Base-by-base conservation (phyloP, 1,140 invertebrate genomes). In the Drosophila kohkoa region DNA sequence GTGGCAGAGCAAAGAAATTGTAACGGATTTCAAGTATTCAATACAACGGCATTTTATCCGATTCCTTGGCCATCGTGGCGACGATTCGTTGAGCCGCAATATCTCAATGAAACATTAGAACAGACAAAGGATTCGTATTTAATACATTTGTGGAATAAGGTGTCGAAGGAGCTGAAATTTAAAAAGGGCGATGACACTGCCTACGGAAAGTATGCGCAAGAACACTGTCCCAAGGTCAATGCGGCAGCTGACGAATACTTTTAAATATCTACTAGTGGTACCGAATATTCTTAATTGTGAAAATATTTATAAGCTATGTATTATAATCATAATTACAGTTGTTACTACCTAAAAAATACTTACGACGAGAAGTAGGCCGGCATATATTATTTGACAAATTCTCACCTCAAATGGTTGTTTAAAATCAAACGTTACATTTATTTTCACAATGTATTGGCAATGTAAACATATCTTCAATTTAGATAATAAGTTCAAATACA, bases 131-230 rank as follows among this genome's bases (percentile, higher is more conserved):
- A 13, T 25, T 54, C 51, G 5, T 54, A 54, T 32, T 7, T 54
- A n/a, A 13, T 54, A 13, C 51, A 54, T 15, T 30, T 54, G 1
- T 54, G 51, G 51, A 54, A 54, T 54, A 54, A 54, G 13, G 25
- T 30, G 6, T 54, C 51, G 1, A 32, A 32, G 11, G 5, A 54
- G 1, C 11, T 0, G 5, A 5, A 1, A 13, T 6, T 54, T 3
- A 55, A 55, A 35, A 32, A 16, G 1, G 52, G 30, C 15, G 13
- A 32, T 1, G 8, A 55, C 13, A 16, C 52, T 16, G 52, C 52
- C 3, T 55, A 16, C 13, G 52, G 52, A 38, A 10, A 38, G 15
- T 55, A 10, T 38, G 52, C 52, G 0, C 3, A 10, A 4, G 10
- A 38, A 10, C 30, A 55, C 11, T 55, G 52, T 6, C 52, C 52